These are phyloP conservation scores for Hydrolagus affinis DNA, from an alignment of 2,113 vertebrate genomes.

Conservation along the genomic window DNA sequence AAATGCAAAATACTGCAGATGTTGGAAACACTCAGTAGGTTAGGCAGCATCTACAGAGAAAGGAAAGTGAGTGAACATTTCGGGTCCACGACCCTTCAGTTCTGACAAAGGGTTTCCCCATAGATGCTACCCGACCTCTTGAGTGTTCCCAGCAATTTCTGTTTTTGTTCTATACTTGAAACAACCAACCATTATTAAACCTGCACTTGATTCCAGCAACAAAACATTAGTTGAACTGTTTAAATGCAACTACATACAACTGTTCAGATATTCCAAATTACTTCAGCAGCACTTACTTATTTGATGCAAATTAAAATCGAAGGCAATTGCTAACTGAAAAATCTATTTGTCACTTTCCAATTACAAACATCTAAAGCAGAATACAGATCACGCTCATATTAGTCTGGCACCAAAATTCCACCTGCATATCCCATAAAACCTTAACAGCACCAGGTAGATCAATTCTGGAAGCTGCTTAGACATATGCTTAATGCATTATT, in stretches of 20 bases:
- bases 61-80: no score
- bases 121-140: no score
- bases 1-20: no score
- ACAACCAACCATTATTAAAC: constrained; percentile 29
- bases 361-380: constrained; percentile 70
- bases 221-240: constrained; percentile 2
- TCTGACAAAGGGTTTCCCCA: no score
- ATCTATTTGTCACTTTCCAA: constrained; percentile 45
- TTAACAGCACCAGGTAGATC: constrained; percentile 82
- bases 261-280: constrained; percentile 8
- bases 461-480: constrained; percentile 75
- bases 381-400: constrained; percentile 48
- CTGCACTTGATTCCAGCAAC: constrained; percentile 1
- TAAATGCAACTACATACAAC: neutral
- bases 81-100: no score
- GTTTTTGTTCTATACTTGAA: neutral
- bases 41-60: no score
- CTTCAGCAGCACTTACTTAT: constrained; percentile 7
- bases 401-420: constrained; percentile 78
- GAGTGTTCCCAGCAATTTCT: no score
- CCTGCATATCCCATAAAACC: constrained; percentile 81
- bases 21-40: no score
- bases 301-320: constrained; percentile 23
- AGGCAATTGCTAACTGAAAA: constrained; percentile 14
- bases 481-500: constrained; percentile 91